Percentiles rank a stretch among this genome's conserved stretches.
phyloP scores from a whole-genome alignment of 2,888 invertebrate species.

The Chouioia cunea region DNA sequence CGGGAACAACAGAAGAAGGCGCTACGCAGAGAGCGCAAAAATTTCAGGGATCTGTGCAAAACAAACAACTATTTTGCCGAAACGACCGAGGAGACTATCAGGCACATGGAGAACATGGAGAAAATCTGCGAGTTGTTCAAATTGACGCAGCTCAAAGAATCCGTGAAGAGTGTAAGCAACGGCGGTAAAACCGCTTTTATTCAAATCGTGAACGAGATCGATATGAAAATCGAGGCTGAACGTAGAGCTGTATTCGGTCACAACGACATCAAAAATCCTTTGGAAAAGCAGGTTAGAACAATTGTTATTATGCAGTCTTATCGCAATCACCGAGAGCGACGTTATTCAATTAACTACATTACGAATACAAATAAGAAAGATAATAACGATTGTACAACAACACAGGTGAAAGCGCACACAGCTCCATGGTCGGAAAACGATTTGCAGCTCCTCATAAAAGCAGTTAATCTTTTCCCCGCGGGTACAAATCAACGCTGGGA shows the following conservation, averaged over 20 bases:
- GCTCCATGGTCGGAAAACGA: constrained; percentile 87
- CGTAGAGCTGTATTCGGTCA: constrained; percentile 71
- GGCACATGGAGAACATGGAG: constrained; percentile 92
- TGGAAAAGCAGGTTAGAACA: constrained; percentile 53
- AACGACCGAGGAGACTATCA: constrained; percentile 79
- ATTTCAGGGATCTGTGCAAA: constrained; percentile 83
- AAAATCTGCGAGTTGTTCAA: constrained; percentile 85
- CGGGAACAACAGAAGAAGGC: constrained; percentile 87
- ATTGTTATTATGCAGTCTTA: constrained; percentile 1
- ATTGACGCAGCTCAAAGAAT: constrained; percentile 79
- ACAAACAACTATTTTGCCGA: constrained; percentile 80
- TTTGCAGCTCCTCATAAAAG: constrained; percentile 92
- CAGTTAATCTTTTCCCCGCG: constrained; percentile 97
- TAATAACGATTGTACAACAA: too few relatives aligned
- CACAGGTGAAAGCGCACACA: constrained; percentile 58
- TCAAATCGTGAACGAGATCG: constrained; percentile 78
- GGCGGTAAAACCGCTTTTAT: constrained; percentile 78
- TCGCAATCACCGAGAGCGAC: too few relatives aligned
- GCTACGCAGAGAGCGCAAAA: constrained; percentile 88
- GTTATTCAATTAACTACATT: too few relatives aligned
- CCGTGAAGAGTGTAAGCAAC: constrained; percentile 78
- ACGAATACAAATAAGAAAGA: too few relatives aligned
- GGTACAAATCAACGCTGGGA: constrained; percentile 93
- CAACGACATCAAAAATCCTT: constrained; percentile 54
- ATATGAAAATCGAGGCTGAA: constrained; percentile 84